Evolutionary conservation across 92 coral and sea anemone species (phyloP).

Genomic region (Epizoanthus illoricatus): DNA sequence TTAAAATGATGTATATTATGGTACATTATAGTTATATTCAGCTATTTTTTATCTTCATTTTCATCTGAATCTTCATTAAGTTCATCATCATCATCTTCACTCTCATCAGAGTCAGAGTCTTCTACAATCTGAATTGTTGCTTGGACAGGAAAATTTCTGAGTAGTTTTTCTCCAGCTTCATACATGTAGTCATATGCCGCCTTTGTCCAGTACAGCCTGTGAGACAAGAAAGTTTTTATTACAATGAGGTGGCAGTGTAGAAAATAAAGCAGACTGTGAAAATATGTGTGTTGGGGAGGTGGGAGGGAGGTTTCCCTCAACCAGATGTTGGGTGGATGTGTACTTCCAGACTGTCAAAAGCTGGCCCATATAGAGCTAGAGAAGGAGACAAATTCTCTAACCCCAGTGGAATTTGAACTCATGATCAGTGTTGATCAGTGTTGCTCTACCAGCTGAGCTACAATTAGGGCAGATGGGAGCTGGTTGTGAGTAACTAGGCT

Average conservation of each 20-base stretch:
- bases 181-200: slow-evolving; percentile 88
- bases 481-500: no score
- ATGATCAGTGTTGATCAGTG: no score
- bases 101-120: slow-evolving; percentile 56
- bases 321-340: no score
- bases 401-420: no score
- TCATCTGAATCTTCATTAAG: slow-evolving; percentile 19
- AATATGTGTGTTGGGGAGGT: neutral
- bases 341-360: no score
- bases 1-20: no score
- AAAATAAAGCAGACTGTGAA: neutral
- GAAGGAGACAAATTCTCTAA: no score
- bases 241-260: neutral
- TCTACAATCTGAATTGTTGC: slow-evolving; percentile 88
- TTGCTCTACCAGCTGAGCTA: no score
- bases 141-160: slow-evolving; percentile 83
- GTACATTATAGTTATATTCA: neutral
- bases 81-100: slow-evolving; percentile 72
- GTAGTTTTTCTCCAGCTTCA: slow-evolving; percentile 74
- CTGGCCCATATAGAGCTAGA: no score
- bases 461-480: no score
- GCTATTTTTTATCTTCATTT: slow-evolving; percentile 39
- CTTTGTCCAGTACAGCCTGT: slow-evolving; percentile 81
- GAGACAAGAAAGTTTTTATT: neutral
- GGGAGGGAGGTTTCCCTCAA: no score